phyloP scores from a whole-genome alignment of 2,113 vertebrate species.

The Dicentrarchus labrax region DNA sequence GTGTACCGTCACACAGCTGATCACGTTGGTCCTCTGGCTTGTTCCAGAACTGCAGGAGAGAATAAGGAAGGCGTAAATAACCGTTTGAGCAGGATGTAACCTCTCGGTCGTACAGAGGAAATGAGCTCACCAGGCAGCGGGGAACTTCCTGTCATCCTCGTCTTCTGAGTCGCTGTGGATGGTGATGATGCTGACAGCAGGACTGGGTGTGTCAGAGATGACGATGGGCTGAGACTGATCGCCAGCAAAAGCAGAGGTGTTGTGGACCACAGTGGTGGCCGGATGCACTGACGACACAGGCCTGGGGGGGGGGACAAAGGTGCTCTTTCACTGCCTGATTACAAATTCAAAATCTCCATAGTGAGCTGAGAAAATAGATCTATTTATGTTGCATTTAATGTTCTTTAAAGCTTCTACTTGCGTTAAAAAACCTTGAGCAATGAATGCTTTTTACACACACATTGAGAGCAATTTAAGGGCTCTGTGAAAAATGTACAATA shows the following conservation, averaged over 20 bases:
- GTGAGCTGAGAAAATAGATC: background rate
- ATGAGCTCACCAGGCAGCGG: slow-evolving; percentile 84
- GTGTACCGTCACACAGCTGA: slow-evolving; percentile 98
- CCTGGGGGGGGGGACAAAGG: slow-evolving; percentile 73
- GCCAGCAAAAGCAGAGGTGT: slow-evolving; percentile 84
- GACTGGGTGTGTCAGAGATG: slow-evolving; percentile 97
- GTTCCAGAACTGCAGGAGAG: slow-evolving; percentile 83
- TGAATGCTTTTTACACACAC: no score
- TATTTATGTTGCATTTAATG: background rate
- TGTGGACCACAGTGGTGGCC: slow-evolving; percentile 86
- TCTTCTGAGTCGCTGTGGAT: slow-evolving; percentile 98
- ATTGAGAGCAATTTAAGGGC: no score
- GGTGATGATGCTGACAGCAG: slow-evolving; percentile 97
- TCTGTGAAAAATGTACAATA: no score
- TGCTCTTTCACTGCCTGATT: background rate
- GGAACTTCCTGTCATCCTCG: slow-evolving; percentile 94
- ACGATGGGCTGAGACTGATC: slow-evolving; percentile 93
- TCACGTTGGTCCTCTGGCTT: slow-evolving; percentile 95
- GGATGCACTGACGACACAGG: slow-evolving; percentile 84
- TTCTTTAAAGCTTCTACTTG: background rate
- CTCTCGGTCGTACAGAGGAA: background rate
- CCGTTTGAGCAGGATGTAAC: background rate
- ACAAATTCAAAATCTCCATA: background rate
- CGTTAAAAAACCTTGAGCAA: no score
- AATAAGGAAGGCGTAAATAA: background rate